These are phyloP conservation scores for Cyclina sinensis DNA, from an alignment of 1,140 invertebrate species.

Conservation along the genomic window DNA sequence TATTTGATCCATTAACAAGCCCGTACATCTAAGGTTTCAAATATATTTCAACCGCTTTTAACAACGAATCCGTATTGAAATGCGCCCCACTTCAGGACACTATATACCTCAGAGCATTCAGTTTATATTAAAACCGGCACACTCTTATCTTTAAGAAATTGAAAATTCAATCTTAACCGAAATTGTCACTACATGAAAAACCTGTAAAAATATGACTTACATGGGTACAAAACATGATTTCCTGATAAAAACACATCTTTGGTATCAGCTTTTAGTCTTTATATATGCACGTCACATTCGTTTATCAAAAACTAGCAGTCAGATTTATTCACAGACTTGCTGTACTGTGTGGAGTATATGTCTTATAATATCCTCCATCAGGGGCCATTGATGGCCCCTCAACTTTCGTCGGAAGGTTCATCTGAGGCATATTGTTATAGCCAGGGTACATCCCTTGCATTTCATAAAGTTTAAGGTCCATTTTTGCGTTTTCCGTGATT, in stretches of 20 bases:
- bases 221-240: conserved; percentile 16
- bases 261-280: conserved; percentile 20
- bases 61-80: conserved; percentile 9
- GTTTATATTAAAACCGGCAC: neutral
- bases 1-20: conserved; percentile 31
- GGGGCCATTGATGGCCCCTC: conserved; percentile 72
- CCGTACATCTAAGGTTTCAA: conserved; percentile 28
- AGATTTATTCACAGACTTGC: conserved; percentile 76
- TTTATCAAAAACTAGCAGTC: neutral
- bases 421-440: conserved; percentile 82
- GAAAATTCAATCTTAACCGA: conserved; percentile 5
- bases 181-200: neutral
- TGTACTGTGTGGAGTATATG: conserved; percentile 83
- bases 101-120: neutral
- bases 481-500: conserved; percentile 84
- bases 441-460: conserved; percentile 80
- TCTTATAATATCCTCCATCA: conserved; percentile 82
- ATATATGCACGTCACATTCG: neutral
- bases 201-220: conserved; percentile 41
- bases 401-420: conserved; percentile 79
- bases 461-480: conserved; percentile 85
- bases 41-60: conserved; percentile 42
- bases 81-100: neutral
- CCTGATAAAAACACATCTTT: conserved; percentile 50
- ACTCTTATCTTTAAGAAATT: conserved; percentile 14